Evolutionary conservation across 2,888 invertebrate genomes (phyloP).

Genomic region (Mamestra brassicae): DNA sequence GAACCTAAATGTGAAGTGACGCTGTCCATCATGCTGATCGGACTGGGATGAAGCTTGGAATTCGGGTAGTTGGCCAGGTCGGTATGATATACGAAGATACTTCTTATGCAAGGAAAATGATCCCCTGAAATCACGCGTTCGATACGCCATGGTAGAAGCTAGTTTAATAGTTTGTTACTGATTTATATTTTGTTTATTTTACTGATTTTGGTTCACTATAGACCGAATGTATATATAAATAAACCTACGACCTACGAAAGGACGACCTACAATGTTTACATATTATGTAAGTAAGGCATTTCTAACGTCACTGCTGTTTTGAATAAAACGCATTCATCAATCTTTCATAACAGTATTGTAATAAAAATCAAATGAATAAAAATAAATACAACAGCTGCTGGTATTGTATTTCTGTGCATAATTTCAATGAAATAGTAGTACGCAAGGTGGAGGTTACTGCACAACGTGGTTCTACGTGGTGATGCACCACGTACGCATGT

Average conservation of each 20-base stretch:
- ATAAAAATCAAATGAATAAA: neutral
- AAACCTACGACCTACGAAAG: neutral
- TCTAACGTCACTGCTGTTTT: neutral
- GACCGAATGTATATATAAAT: too few species aligned
- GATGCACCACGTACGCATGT: slow-evolving; percentile 47
- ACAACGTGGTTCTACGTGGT: neutral
- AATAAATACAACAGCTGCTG: neutral
- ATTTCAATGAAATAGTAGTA: slow-evolving; percentile 24
- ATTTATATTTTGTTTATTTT: too few species aligned
- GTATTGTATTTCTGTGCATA: neutral
- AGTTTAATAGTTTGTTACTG: too few species aligned
- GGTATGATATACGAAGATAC: too few species aligned
- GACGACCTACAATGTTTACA: neutral
- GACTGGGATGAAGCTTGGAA: too few species aligned
- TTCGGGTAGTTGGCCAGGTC: too few species aligned
- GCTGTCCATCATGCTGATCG: too few species aligned
- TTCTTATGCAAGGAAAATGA: too few species aligned
- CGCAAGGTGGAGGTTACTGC: slow-evolving; percentile 36
- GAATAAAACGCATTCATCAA: neutral
- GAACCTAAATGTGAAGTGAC: too few species aligned
- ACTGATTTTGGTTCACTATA: too few species aligned
- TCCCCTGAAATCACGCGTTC: too few species aligned
- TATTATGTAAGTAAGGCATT: neutral
- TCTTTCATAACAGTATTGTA: neutral
- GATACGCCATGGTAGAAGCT: too few species aligned